These are phyloP conservation scores for Halocynthia aurantium DNA, from an alignment of 23 tunicate species.

Conservation along the genomic window DNA sequence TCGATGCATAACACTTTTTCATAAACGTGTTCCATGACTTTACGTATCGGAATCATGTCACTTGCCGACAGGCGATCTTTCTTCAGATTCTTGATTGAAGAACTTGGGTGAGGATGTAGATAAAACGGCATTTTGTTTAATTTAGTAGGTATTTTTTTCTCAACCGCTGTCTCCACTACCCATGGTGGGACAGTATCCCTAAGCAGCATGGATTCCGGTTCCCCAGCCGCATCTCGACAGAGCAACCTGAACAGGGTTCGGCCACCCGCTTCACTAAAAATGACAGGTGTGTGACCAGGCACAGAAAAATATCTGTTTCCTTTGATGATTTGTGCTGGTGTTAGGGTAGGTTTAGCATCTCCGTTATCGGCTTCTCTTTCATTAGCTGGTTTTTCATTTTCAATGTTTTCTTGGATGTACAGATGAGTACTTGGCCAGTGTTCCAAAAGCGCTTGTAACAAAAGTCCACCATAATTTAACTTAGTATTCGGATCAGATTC, in stretches of 20 bases:
- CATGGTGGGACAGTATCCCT: conserved; percentile 80
- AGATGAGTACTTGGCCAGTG: conserved; percentile 66
- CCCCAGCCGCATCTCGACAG: conserved; percentile 61
- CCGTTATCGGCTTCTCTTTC: not conserved
- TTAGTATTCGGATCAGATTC: conserved; percentile 67
- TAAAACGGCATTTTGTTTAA: conserved; percentile 58
- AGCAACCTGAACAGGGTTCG: conserved; percentile 55
- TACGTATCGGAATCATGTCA: conserved; percentile 83
- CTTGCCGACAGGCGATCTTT: conserved; percentile 70
- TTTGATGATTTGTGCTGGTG: not conserved
- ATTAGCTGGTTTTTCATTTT: conserved; percentile 1
- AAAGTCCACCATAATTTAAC: conserved; percentile 82
- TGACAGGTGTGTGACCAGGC: conserved; percentile 78
- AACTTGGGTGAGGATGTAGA: conserved; percentile 65
- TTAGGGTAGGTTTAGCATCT: not conserved
- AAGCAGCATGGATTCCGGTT: conserved; percentile 48
- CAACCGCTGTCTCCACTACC: conserved; percentile 77
- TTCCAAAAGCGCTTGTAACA: conserved; percentile 71
- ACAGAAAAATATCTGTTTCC: conserved; percentile 53
- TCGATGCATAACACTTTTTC: conserved; percentile 59
- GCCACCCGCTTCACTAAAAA: conserved; percentile 80
- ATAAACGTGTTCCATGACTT: conserved; percentile 96
- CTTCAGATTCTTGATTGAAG: conserved; percentile 39
- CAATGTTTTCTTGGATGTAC: conserved; percentile 3
- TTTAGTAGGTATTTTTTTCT: conserved; percentile 44